Conservation (phyloP, 2,797 vertebrate genomes). For the Oreonectes daqikongensis region DNA sequence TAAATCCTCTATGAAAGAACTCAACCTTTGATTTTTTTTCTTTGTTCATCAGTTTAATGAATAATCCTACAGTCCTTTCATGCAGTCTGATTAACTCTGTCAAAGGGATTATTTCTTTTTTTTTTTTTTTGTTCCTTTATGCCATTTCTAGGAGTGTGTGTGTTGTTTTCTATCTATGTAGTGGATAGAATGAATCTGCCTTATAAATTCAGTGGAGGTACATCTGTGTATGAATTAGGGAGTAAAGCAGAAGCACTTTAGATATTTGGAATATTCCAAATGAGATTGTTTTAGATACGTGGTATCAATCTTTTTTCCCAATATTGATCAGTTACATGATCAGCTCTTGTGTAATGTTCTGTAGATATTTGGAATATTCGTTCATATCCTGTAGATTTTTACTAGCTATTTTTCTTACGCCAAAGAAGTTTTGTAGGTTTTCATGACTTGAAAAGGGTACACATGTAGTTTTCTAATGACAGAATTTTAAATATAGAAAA, state of each 20-base stretch:
- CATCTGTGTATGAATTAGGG: constrained; percentile 73
- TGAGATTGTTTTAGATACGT: constrained; percentile 89
- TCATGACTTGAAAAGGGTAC: constrained; percentile 72
- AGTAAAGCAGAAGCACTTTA: constrained; percentile 94
- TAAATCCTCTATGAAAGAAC: constrained; percentile 62
- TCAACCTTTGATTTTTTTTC: constrained; percentile 58
- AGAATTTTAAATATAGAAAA: constrained; percentile 70
- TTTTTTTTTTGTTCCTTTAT: constrained; percentile 39
- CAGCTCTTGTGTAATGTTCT: constrained; percentile 73
- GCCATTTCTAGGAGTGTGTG: constrained; percentile 43
- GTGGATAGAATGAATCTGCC: constrained; percentile 71
- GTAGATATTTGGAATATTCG: constrained; percentile 76
- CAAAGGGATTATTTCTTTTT: constrained; percentile 61
- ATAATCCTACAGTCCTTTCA: constrained; percentile 49
- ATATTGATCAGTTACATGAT: constrained; percentile 99
- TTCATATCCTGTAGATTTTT: constrained; percentile 77
- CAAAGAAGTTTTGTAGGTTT: constrained; percentile 79
- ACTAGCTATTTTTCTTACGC: constrained; percentile 79
- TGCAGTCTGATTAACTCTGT: constrained; percentile 46
- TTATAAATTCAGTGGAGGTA: constrained; percentile 75
- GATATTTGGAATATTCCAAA: constrained; percentile 89
- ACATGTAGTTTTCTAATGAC: constrained; percentile 78
- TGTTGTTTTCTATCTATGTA: constrained; percentile 63
- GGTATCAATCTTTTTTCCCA: constrained; percentile 82
- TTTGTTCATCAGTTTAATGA: constrained; percentile 63